Evolutionary conservation across 2,797 vertebrate genomes (phyloP), one percentile per base, ranked within the genome.

Genomic region (Thamnophis elegans): DNA sequence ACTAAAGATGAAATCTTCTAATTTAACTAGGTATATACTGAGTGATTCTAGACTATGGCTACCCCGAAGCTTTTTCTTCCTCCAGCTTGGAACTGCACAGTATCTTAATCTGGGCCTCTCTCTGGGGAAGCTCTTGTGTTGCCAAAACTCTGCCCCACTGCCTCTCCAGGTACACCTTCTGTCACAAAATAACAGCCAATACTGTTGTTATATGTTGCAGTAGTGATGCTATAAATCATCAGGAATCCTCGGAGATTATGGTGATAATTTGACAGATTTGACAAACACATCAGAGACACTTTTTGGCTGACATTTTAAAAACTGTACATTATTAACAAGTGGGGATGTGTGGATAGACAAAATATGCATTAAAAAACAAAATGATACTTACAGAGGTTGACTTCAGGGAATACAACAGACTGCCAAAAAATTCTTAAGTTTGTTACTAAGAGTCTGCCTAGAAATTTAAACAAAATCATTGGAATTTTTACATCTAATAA

Each of bases 361-460:
- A 93, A 65, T 65, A 88, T 94, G 28, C 22, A 59, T 25, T 25
- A 47, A 0, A 60, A 73, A 95, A 18, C 87, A 42, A 82, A 92
- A 94, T 68, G 92, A 94, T 97, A 99, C 99, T 98, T 97, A 99
- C 99, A 99, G 89, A 99, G 97, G 96, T 99, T 99, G 94, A 99
- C 98, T 98, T 99, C 98, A 89, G 99, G 98, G 92, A 99, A 96
- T n/a, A 99, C 98, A 95, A 99, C 93, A 0, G 99, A 99, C 94
- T 99, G 99, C 99, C 99, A 99, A 90, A 99, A 98, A 95, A 99
- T 99, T 96, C 99, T 98, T 97, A 99, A 96, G 95, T 99, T 99
- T 93, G 99, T 99, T 92, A 99, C 99, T 91, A 99, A 97, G 42
- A 99, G 98, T 95, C 98, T 98, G 78, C 99, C 99, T 99, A 96